Evolutionary conservation across 2,888 invertebrate species (phyloP).

Genomic region (Tenthredo notha): DNA sequence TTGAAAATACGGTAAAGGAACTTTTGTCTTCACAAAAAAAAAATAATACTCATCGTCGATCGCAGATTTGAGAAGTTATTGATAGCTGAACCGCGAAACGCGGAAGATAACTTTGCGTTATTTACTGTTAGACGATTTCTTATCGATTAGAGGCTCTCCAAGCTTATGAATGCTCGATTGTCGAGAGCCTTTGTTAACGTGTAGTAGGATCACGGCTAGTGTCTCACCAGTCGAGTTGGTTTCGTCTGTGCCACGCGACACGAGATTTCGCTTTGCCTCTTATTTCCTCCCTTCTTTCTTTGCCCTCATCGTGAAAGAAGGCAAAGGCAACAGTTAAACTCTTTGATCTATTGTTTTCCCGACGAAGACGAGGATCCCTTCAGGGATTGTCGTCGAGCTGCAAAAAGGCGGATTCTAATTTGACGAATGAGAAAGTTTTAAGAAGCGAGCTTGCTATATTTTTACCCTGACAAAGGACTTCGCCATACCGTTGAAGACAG

Average conservation of each 20-base stretch:
- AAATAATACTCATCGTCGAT: neutral
- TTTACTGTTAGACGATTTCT: neutral
- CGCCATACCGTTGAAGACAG: constrained; percentile 41
- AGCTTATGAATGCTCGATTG: constrained; percentile 16
- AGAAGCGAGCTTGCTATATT: constrained; percentile 53
- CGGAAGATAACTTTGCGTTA: neutral
- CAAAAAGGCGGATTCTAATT: constrained; percentile 72
- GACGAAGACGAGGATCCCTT: constrained; percentile 62
- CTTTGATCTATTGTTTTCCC: constrained; percentile 74
- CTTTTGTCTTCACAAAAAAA: neutral
- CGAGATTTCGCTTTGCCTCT: constrained; percentile 13
- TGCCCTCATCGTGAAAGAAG: neutral
- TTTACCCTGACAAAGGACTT: constrained; percentile 57
- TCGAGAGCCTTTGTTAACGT: neutral
- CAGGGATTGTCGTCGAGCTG: constrained; percentile 65
- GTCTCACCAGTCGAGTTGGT: neutral
- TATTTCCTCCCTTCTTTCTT: neutral
- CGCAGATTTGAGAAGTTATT: neutral
- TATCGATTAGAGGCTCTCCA: neutral
- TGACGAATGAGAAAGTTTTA: constrained; percentile 75
- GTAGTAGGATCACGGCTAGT: constrained; percentile 9
- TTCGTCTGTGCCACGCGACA: constrained; percentile 15
- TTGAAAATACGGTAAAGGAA: neutral
- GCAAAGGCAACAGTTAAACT: constrained; percentile 54
- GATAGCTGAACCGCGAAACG: neutral